These are phyloP conservation scores for Argynnis bischoffii DNA, from an alignment of 2,888 invertebrate genomes.

Conservation along the genomic window DNA sequence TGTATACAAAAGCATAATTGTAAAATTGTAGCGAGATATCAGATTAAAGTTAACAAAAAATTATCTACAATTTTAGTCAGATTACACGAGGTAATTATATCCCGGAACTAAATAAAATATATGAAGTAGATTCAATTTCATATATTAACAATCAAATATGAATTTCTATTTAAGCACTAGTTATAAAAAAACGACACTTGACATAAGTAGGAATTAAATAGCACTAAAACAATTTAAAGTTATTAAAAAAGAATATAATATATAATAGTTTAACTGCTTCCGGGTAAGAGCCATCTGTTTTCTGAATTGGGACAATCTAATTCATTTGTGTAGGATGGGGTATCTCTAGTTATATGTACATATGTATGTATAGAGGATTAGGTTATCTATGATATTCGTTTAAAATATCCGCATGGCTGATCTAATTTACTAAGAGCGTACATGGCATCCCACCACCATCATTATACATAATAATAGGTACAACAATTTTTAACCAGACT, in stretches of 20 bases:
- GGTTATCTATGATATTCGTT: not conserved
- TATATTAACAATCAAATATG: conserved; percentile 4
- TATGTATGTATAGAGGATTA: not conserved
- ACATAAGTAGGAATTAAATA: not conserved
- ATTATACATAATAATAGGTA: too few species aligned
- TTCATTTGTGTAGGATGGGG: too few species aligned
- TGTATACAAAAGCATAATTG: too few species aligned
- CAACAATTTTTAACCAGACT: too few species aligned
- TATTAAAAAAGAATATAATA: not conserved
- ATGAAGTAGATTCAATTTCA: conserved; percentile 24
- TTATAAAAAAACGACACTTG: conserved; percentile 1
- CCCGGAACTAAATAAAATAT: conserved; percentile 23
- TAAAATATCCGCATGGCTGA: too few species aligned
- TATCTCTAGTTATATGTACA: too few species aligned
- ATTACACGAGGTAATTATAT: conserved; percentile 20
- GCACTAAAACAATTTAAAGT: not conserved
- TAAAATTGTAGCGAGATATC: not conserved
- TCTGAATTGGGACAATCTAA: too few species aligned
- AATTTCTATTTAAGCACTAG: not conserved
- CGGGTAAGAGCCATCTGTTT: too few species aligned
- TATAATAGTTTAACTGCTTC: too few species aligned
- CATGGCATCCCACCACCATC: too few species aligned
- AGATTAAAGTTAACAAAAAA: not conserved
- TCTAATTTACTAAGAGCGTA: too few species aligned
- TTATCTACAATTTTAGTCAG: not conserved